Percentiles rank a stretch among this genome's conserved stretches.
Evolutionary conservation across 2,113 vertebrate genomes (phyloP).

Genomic region (Megatriorchis doriae): DNA sequence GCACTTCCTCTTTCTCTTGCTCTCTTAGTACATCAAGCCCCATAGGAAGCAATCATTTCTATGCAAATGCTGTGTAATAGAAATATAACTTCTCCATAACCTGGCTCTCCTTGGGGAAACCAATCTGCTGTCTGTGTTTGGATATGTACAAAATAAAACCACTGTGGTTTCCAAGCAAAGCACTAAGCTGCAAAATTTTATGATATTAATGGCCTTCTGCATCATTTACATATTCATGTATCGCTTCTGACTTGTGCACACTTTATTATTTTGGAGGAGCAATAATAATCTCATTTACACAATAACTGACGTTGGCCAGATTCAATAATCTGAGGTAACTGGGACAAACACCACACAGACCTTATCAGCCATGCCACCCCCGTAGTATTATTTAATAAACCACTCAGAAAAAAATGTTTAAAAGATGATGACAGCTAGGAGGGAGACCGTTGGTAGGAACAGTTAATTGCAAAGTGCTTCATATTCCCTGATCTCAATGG

Average conservation of each 20-base stretch:
- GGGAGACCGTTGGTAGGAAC: neutral
- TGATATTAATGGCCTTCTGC: neutral
- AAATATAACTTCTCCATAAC: neutral
- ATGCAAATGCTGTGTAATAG: neutral
- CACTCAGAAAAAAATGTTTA: neutral
- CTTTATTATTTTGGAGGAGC: neutral
- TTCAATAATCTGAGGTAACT: neutral
- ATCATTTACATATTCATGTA: neutral
- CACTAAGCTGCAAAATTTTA: neutral
- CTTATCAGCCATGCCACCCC: neutral
- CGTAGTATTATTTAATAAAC: neutral
- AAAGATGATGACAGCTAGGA: neutral
- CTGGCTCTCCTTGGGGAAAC: slow-evolving; percentile 9
- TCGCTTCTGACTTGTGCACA: neutral
- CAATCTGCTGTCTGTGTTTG: neutral
- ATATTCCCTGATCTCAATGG: neutral
- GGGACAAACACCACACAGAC: neutral
- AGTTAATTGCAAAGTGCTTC: neutral
- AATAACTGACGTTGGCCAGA: neutral
- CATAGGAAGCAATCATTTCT: neutral
- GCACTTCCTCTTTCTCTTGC: neutral
- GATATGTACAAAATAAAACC: neutral
- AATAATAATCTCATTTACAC: neutral
- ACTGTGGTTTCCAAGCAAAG: neutral
- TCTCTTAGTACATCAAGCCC: neutral